Conservation (phyloP, 2,113 vertebrate species). For the Phalacrocorax pelagicus region DNA sequence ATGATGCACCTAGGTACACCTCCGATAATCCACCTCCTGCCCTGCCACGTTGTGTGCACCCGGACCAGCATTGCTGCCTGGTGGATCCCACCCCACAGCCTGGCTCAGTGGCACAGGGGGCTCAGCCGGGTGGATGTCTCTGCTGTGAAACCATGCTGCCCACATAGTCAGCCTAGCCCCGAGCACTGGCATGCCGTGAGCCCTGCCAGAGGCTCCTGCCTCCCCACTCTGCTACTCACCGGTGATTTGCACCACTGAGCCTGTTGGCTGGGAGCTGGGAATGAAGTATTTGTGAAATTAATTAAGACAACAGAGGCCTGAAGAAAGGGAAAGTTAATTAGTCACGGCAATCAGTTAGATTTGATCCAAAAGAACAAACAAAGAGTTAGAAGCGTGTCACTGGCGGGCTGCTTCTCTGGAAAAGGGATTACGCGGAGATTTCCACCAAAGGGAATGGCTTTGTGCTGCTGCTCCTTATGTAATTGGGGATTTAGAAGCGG, state of each 20-base stretch:
- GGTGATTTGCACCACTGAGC: slow-evolving; percentile 25
- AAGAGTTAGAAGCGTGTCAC: slow-evolving; percentile 73
- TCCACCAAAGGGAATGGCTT: slow-evolving; percentile 74
- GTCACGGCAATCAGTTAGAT: slow-evolving; percentile 78
- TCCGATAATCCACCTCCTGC: accelerated
- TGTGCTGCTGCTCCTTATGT: slow-evolving; percentile 73
- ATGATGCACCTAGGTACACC: background rate
- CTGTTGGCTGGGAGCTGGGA: slow-evolving; percentile 53
- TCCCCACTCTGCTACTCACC: background rate
- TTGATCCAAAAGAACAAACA: slow-evolving; percentile 77
- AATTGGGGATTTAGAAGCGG: slow-evolving; percentile 75
- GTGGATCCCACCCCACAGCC: background rate
- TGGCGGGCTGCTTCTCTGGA: slow-evolving; percentile 70
- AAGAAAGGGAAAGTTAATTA: slow-evolving; percentile 77
- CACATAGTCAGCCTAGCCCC: background rate
- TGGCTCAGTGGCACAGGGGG: accelerated
- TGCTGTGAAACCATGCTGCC: accelerated
- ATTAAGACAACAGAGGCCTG: slow-evolving; percentile 78
- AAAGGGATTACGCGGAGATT: slow-evolving; percentile 75
- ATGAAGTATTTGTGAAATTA: slow-evolving; percentile 71
- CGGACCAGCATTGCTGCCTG: accelerated
- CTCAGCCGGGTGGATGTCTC: accelerated
- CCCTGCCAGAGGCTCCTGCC: accelerated
- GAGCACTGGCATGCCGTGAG: accelerated
- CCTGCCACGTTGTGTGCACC: accelerated